Evolutionary conservation across 2,888 invertebrate species (phyloP).

Genomic region (Euproctis similis): DNA sequence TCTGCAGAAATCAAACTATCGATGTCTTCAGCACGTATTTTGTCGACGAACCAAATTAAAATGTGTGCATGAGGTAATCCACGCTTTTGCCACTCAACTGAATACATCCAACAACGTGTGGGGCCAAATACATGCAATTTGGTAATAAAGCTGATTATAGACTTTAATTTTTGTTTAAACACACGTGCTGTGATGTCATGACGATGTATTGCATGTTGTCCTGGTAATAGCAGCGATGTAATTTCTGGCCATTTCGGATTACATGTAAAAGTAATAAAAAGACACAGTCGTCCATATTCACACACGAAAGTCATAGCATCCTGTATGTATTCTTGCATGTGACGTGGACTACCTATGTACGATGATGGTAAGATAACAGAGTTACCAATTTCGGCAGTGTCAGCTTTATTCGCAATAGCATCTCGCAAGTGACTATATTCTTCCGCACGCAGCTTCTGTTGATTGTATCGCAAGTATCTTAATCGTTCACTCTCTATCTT

Average conservation of each 20-base stretch:
- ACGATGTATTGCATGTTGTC: conserved; percentile 11
- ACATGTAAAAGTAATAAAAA: conserved; percentile 5
- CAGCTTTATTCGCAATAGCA: conserved; percentile 15
- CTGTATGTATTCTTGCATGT: conserved; percentile 3
- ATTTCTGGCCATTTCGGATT: conserved; percentile 2
- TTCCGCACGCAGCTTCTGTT: conserved; percentile 28
- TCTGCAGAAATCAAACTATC: conserved; percentile 7
- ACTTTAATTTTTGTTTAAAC: conserved; percentile 15
- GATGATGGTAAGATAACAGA: conserved; percentile 14
- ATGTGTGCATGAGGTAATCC: neutral
- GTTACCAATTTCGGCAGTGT: conserved; percentile 1
- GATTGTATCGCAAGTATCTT: conserved; percentile 14
- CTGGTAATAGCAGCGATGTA: conserved; percentile 2
- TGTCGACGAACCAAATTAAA: neutral
- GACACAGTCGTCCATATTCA: conserved; percentile 5
- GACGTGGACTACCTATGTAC: conserved; percentile 16
- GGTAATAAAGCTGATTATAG: conserved; percentile 13
- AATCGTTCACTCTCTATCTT: conserved; percentile 2
- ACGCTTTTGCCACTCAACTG: conserved; percentile 11
- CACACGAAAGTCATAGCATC: neutral
- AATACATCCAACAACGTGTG: conserved; percentile 8
- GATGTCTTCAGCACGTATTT: conserved; percentile 7
- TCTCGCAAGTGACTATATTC: conserved; percentile 19
- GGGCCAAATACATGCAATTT: conserved; percentile 11
- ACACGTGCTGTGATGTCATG: conserved; percentile 16